phyloP scores from a whole-genome alignment of 1,140 invertebrate genomes.

The Cherax quadricarinatus region DNA sequence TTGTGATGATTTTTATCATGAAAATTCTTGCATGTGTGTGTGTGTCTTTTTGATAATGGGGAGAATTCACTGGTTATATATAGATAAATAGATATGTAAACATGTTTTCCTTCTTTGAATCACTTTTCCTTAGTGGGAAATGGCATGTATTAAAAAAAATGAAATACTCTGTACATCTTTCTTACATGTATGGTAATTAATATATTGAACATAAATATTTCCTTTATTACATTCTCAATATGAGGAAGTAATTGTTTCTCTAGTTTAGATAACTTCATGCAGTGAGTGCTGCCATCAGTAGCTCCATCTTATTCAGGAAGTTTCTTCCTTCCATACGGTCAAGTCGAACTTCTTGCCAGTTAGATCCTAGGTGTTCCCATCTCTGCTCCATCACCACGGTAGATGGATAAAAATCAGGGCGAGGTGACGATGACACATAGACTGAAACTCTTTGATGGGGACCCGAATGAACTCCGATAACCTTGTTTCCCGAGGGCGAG shows the following conservation, averaged over 20 bases:
- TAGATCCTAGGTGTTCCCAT: conserved; percentile 90
- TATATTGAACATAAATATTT: not conserved
- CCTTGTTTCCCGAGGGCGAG: conserved; percentile 81
- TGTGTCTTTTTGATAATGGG: no score
- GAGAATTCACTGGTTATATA: no score
- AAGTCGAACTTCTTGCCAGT: conserved; percentile 92
- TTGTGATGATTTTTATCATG: no score
- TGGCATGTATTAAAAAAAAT: no score
- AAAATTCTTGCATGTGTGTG: no score
- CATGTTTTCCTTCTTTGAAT: no score
- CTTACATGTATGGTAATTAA: not conserved
- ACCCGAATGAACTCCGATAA: conserved; percentile 93
- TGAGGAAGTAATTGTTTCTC: conserved; percentile 1
- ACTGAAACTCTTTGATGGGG: conserved; percentile 80
- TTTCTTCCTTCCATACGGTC: conserved; percentile 98
- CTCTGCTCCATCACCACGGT: conserved; percentile 90
- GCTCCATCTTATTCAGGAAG: conserved; percentile 97
- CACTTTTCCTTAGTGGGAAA: no score
- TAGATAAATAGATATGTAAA: no score
- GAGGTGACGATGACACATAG: conserved; percentile 82
- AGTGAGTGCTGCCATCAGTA: conserved; percentile 94
- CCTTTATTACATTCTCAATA: not conserved
- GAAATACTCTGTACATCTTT: no score
- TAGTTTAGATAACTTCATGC: conserved; percentile 28
- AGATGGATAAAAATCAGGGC: conserved; percentile 91